Evolutionary conservation across 2,113 vertebrate species (phyloP), one percentile per base, ranked within the genome.

Genomic region (Agapornis roseicollis): DNA sequence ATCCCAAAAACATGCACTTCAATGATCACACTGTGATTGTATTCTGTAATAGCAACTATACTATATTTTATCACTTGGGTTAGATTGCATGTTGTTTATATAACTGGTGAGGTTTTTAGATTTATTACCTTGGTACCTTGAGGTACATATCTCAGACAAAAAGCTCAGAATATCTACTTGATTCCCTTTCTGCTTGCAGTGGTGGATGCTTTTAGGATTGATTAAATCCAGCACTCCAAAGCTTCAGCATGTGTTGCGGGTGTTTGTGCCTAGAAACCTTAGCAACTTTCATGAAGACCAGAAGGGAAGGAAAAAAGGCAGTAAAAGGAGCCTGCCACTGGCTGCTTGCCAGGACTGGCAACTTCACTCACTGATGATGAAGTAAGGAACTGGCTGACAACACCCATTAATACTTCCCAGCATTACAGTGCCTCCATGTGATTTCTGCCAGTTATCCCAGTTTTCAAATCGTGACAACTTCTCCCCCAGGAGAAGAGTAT

Each of bases 31-130:
- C 23, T 86, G 78, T 35, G 76, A 90, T 85, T 87, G 7, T 85
- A 52, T 90, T 96, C 94, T 94, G 63, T 87, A 93, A 83, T 66
- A 87, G 52, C 39, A 88, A 33, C 35, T 69, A 11, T 44, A 53
- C 58, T 91, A 10, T 60, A 83, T 93, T 95, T 94, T 91, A 65
- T 92, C 72, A 74, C 61, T 81, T 93, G 66, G 85, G 64, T 95
- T 96, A 84, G 17, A 56, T 93, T 95, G 42, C 42, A 69, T 31
- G 14, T 5, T 58, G 33, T 55, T 91, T 77, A 85, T 96, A 76
- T 81, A 89, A 50, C 44, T 90, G 27, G 7, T 84, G 81, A 44
- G 42, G 31, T 44, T 95, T 96, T 96, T 68, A 79, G 35, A 53
- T 95, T 92, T 96, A 76, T 92, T 95, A 80, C 64, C 11, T 31